Percentiles rank a stretch among this genome's conserved stretches.
Conservation (phyloP, 2,113 vertebrate genomes). For the Bambusicola thoracicus region DNA sequence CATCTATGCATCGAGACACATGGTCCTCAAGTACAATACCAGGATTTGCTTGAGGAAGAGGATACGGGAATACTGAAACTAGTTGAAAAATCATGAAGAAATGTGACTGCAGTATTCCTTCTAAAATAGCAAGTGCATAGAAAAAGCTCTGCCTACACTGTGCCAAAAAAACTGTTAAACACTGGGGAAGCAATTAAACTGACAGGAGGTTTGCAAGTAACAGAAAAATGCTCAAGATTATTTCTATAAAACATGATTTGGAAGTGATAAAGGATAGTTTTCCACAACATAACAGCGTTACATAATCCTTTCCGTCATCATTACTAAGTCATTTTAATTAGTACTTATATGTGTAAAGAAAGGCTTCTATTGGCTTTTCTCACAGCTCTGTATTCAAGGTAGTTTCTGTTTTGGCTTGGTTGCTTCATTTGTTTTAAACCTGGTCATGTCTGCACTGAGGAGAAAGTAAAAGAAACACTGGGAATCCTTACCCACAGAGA, state of each 20-base stretch:
- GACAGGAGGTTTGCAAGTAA: background rate
- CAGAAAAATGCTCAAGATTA: background rate
- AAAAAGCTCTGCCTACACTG: background rate
- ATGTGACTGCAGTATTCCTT: background rate
- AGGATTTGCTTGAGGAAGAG: background rate
- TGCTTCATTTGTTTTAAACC: background rate
- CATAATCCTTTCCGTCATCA: background rate
- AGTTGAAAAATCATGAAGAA: background rate
- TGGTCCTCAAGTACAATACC: background rate
- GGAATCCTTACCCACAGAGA: background rate
- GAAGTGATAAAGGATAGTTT: background rate
- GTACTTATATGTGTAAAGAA: background rate
- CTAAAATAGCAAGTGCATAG: background rate
- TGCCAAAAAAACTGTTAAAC: background rate
- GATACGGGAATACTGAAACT: background rate
- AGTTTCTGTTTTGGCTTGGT: background rate
- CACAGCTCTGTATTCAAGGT: background rate
- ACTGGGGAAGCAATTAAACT: background rate
- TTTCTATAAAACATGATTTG: background rate
- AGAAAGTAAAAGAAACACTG: background rate
- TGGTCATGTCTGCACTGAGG: background rate
- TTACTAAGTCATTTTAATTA: background rate
- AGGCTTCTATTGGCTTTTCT: background rate
- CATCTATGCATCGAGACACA: background rate
- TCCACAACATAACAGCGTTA: background rate